Percentiles rank a stretch among this genome's conserved stretches.
Evolutionary conservation across 2,113 vertebrate genomes (phyloP).

Genomic region (Malaclemys terrapin): DNA sequence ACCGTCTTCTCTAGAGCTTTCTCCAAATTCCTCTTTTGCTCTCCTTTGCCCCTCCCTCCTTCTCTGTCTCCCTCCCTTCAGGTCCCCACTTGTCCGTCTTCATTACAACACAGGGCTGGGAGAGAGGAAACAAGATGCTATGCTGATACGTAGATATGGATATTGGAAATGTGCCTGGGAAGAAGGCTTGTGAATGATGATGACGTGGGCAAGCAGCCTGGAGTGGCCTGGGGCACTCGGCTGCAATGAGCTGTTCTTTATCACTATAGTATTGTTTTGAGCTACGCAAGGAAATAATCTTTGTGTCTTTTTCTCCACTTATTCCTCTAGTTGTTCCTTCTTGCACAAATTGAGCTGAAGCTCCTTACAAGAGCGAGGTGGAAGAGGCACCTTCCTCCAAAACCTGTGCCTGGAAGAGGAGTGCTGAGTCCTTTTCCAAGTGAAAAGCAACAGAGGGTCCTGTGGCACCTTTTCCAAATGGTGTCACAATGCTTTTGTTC

Average conservation of each 20-base stretch:
- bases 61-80: neutral
- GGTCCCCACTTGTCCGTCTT: neutral
- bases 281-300: neutral
- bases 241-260: neutral
- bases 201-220: neutral
- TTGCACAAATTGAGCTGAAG: neutral
- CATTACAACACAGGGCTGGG: neutral
- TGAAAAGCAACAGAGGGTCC: no score
- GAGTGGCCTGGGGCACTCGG: no score
- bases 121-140: neutral
- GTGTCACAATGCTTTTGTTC: fast-evolving
- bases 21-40: no score
- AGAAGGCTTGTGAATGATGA: neutral
- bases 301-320: neutral
- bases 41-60: neutral
- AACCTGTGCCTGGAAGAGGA: neutral
- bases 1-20: no score
- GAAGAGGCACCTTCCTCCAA: neutral
- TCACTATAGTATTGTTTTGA: neutral
- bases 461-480: neutral
- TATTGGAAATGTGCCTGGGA: neutral
- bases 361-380: neutral
- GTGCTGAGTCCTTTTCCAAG: neutral
- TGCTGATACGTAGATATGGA: neutral
- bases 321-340: neutral